A percentile compares a stretch with the other conserved stretches of the same genome.
Evolutionary conservation across 2,797 vertebrate genomes (phyloP).

Genomic region (Molothrus ater): DNA sequence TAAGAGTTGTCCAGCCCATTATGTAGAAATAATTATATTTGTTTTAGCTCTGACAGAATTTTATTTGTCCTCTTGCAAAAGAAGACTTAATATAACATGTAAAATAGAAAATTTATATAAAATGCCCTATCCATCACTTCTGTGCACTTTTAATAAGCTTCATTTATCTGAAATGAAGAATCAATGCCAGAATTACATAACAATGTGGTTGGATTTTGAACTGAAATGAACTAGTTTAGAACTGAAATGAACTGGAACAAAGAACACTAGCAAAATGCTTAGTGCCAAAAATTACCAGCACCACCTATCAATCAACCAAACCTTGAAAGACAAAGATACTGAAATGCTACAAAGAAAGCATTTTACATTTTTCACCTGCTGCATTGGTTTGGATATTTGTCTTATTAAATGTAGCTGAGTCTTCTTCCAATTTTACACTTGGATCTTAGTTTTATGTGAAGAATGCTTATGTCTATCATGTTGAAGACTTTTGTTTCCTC

Average conservation of each 20-base stretch:
- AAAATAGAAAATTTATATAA: neutral
- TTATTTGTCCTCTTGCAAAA: neutral
- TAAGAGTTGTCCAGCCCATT: neutral
- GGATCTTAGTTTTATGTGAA: neutral
- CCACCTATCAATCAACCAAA: neutral
- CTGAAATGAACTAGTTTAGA: neutral
- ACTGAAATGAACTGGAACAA: neutral
- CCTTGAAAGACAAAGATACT: neutral
- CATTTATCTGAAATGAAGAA: slow-evolving; percentile 30
- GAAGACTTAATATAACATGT: neutral
- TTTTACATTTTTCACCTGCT: neutral
- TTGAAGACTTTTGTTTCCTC: neutral
- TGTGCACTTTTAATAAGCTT: neutral
- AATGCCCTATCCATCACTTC: neutral
- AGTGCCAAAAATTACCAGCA: neutral
- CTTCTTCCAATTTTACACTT: neutral
- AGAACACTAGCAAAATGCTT: neutral
- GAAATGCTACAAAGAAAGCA: neutral
- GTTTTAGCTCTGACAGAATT: neutral
- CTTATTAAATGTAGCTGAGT: neutral
- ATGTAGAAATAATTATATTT: neutral
- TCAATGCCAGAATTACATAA: neutral
- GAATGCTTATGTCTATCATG: neutral
- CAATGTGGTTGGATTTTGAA: neutral
- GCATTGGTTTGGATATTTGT: neutral